A percentile compares a stretch with the other conserved stretches of the same genome.
These are phyloP conservation scores for Neolamprologus sp. DNA, from an alignment of 2,113 vertebrate genomes.

Conservation along the genomic window DNA sequence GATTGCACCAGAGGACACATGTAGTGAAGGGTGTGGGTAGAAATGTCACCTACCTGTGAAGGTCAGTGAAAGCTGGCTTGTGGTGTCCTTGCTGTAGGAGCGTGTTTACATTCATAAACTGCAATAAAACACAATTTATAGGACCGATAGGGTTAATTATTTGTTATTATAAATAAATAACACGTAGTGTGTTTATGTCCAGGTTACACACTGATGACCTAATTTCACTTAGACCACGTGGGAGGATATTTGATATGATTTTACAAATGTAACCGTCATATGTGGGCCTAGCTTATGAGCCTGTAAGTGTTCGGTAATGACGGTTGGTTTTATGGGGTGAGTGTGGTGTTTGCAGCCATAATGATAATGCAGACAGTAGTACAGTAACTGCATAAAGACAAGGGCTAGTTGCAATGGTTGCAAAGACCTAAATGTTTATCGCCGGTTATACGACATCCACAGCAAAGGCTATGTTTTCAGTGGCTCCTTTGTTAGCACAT, in stretches of 20 bases:
- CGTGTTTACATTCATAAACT: background rate
- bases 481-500: background rate
- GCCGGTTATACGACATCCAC: rapidly evolving
- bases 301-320: background rate
- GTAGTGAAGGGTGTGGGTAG: background rate
- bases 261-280: background rate
- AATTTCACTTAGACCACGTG: slow-evolving; percentile 38
- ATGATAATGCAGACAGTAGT: background rate
- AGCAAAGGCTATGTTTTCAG: background rate
- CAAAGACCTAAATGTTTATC: background rate
- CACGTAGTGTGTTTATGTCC: background rate
- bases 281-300: background rate
- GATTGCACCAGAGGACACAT: background rate
- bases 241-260: background rate
- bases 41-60: slow-evolving; percentile 33
- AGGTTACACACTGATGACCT: slow-evolving; percentile 1
- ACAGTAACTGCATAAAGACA: background rate
- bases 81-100: background rate
- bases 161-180: background rate
- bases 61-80: slow-evolving; percentile 12
- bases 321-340: background rate
- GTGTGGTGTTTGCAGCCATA: background rate
- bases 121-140: background rate
- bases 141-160: rapidly evolving
- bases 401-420: background rate